Evolutionary conservation across 2,797 vertebrate genomes (phyloP).

Genomic region (Brachymystax lenok): DNA sequence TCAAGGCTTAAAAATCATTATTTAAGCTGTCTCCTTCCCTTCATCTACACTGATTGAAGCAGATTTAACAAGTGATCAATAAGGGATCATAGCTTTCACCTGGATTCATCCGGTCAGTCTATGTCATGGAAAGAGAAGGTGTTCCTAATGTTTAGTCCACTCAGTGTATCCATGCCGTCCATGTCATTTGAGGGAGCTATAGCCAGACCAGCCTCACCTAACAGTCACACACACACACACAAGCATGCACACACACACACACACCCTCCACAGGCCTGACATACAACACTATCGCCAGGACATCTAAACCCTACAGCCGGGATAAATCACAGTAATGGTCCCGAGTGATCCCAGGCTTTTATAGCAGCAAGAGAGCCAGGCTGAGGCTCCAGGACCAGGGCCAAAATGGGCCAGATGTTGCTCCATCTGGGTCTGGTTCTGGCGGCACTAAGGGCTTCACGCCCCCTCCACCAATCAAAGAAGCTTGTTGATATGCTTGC

Average conservation of each 20-base stretch:
- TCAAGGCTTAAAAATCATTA: too few species aligned
- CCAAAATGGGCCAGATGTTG: slow-evolving; percentile 54
- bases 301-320: slow-evolving; percentile 29
- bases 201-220: not conserved
- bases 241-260: not conserved
- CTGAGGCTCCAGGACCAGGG: slow-evolving; percentile 47
- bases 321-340: slow-evolving; percentile 55
- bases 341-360: slow-evolving; percentile 53
- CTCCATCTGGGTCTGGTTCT: slow-evolving; percentile 35
- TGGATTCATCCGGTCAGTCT: too few species aligned
- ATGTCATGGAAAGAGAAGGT: too few species aligned
- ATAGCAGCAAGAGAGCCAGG: slow-evolving; percentile 31
- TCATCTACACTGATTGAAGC: too few species aligned
- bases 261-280: not conserved
- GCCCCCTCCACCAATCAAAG: slow-evolving; percentile 16
- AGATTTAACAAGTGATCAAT: too few species aligned
- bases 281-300: not conserved
- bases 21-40: too few species aligned
- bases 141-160: too few species aligned
- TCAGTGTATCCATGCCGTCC: slow-evolving; percentile 7
- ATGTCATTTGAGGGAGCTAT: not conserved
- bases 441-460: slow-evolving; percentile 25
- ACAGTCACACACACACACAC: not conserved
- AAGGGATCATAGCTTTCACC: too few species aligned
- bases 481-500: slow-evolving; percentile 13